Evolutionary conservation across 2,888 invertebrate species (phyloP).

Genomic region (Apamea anceps): DNA sequence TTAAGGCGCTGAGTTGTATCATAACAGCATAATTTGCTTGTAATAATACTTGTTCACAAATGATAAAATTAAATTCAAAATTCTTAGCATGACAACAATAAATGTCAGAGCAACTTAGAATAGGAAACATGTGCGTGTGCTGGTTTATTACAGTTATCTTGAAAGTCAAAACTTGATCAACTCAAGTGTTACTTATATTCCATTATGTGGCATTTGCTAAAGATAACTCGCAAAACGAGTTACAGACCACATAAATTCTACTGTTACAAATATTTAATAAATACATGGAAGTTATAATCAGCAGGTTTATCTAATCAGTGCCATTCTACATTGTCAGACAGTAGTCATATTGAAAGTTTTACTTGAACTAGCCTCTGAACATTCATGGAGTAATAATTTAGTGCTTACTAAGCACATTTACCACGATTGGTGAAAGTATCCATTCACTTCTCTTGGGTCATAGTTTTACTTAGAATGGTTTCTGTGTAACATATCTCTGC

Average conservation of each 20-base stretch:
- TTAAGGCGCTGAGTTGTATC: not conserved
- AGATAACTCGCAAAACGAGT: constrained; percentile 40
- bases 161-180: not conserved
- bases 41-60: not conserved
- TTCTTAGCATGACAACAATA: not conserved
- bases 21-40: not conserved
- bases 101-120: not conserved
- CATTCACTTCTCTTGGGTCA: constrained; percentile 80
- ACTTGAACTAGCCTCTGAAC: constrained; percentile 51
- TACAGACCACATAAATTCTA: constrained; percentile 27
- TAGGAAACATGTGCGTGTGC: not conserved
- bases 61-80: no score
- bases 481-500: constrained; percentile 30
- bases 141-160: not conserved
- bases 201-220: not conserved
- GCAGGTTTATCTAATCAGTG: constrained; percentile 58
- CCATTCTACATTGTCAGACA: constrained; percentile 32
- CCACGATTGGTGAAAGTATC: constrained; percentile 82
- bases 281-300: constrained; percentile 38
- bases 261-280: constrained; percentile 33
- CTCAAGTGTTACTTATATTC: constrained; percentile 6
- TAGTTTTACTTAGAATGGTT: constrained; percentile 61
- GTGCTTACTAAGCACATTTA: constrained; percentile 73
- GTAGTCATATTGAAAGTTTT: constrained; percentile 47
- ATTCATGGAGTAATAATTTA: constrained; percentile 50